Conservation (phyloP, 2,797 vertebrate species). For the Gymnothorax javanicus region DNA sequence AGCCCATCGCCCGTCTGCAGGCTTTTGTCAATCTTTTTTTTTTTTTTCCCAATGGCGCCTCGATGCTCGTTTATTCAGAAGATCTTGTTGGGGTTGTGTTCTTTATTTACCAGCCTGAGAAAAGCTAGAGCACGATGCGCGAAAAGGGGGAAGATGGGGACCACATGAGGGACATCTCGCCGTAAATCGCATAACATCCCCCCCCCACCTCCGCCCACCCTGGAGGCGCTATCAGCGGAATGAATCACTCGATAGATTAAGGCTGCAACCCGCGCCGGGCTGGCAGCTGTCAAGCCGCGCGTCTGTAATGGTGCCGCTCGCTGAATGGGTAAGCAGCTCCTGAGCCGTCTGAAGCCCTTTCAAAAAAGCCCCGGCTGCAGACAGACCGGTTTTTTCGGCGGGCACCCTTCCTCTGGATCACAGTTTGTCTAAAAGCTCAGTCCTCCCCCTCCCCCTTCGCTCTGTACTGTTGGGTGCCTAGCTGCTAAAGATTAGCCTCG, state of each 20-base stretch:
- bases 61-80: slow-evolving; percentile 37
- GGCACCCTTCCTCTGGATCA: slow-evolving; percentile 28
- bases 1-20: background rate
- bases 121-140: slow-evolving; percentile 1
- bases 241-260: slow-evolving; percentile 39
- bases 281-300: slow-evolving; percentile 38
- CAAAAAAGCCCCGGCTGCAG: slow-evolving; percentile 30
- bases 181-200: slow-evolving; percentile 6
- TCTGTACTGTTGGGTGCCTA: slow-evolving; percentile 31
- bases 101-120: slow-evolving; percentile 7
- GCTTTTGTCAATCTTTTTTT: no score
- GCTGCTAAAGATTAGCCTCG: slow-evolving; percentile 57
- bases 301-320: slow-evolving; percentile 25
- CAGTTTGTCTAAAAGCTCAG: background rate
- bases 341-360: slow-evolving; percentile 30
- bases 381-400: slow-evolving; percentile 20
- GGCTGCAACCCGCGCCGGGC: slow-evolving; percentile 27
- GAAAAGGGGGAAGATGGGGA: slow-evolving; percentile 1
- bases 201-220: slow-evolving; percentile 20
- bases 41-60: background rate
- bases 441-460: background rate
- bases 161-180: slow-evolving; percentile 27
- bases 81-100: slow-evolving; percentile 42
- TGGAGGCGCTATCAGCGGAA: slow-evolving; percentile 29
- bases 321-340: slow-evolving; percentile 36